Evolutionary conservation across 2,797 vertebrate species (phyloP), one percentile per base, ranked within the genome.

Genomic region (Peromyscus nudipes): DNA sequence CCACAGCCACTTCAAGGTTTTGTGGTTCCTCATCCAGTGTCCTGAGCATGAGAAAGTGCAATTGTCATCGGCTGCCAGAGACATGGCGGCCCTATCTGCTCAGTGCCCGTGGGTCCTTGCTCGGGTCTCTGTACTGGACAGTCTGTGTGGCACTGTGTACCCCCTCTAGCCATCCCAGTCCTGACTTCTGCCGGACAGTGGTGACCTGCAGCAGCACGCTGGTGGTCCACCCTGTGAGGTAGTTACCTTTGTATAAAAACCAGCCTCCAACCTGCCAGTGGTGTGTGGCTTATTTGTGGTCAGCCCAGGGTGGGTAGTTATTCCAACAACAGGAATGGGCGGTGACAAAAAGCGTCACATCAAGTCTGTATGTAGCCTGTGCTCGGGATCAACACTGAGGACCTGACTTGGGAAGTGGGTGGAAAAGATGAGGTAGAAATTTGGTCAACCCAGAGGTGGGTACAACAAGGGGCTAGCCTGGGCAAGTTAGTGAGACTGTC

Each of bases 231-330:
- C 0, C 43, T 52, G 52, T 14, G 52, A 52, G 57, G 90, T 12
- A 46, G 34, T 81, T 21, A 92, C 67, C n/a, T 96, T 95, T 96
- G 82, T 93, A 96, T 97, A 97, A 98, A 97, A 96, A 79, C 81
- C 60, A 25, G 34, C 73, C 62, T 95, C 64, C 27, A 77, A 19
- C 52, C 64, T 95, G 69, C 31, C 2, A 0, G 0, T n/a, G 4
- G 21, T 14, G 8, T 83, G 31, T 93, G 55, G 1, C 80, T 57
- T 62, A 71, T 73, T 57, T 92, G 52, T 65, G 67, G 16, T 77
- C 76, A 27, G 52, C 4, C 57, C 6, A 46, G 25, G 57, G 57
- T 34, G 27, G 7, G 11, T 1, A 3, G 60, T 64, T 19, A n/a
- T 40, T 80, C 34, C 83, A 52, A 17, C 9, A 0, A 29, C n/a